Conservation (phyloP, 2,888 invertebrate genomes). For the Cynaeus angustus region DNA sequence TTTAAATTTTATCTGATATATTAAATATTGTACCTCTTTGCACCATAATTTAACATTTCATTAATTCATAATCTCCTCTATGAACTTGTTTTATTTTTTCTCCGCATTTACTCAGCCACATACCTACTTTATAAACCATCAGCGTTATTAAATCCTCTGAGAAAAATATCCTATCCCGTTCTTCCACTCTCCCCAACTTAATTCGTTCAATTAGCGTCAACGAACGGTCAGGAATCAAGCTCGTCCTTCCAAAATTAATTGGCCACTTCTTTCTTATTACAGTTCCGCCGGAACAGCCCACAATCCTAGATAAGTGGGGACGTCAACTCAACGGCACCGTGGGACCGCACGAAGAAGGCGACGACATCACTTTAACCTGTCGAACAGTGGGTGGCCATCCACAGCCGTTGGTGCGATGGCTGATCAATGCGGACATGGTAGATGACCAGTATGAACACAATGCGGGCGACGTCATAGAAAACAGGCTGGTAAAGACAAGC, state of each 20-base stretch:
- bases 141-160: constrained; percentile 28
- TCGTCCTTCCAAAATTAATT: constrained; percentile 29
- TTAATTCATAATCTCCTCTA: neutral
- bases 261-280: constrained; percentile 65
- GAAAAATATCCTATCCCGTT: constrained; percentile 33
- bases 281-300: constrained; percentile 92
- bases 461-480: constrained; percentile 90
- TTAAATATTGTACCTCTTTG: too few species aligned
- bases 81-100: neutral
- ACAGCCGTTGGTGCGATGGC: constrained; percentile 88
- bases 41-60: too few species aligned
- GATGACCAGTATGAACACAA: constrained; percentile 90
- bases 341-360: constrained; percentile 90
- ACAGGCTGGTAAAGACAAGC: constrained; percentile 83
- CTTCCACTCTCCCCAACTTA: constrained; percentile 12
- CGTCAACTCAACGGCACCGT: constrained; percentile 86
- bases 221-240: constrained; percentile 22
- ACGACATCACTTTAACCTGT: constrained; percentile 89
- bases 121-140: constrained; percentile 11
- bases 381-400: constrained; percentile 91
- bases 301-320: constrained; percentile 89
- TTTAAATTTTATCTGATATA: too few species aligned
- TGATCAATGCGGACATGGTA: constrained; percentile 85
- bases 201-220: constrained; percentile 45
- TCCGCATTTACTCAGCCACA: neutral